Conservation (phyloP, 1,140 invertebrate species). For the Nephila pilipes region DNA sequence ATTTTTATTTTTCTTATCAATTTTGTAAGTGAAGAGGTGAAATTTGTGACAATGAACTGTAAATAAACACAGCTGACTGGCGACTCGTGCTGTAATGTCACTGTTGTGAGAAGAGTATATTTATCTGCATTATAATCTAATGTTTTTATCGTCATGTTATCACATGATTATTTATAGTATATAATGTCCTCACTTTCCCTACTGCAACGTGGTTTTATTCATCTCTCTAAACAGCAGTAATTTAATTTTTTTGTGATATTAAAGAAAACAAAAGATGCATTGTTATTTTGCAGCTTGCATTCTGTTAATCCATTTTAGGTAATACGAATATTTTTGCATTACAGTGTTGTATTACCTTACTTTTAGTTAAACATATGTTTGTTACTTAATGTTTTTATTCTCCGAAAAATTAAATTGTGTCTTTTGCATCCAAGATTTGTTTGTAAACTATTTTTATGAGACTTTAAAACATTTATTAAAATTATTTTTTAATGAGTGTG, state of each 20-base stretch:
- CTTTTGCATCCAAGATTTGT: too few species aligned
- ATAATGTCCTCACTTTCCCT: not conserved
- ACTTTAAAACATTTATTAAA: too few species aligned
- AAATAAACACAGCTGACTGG: conserved; percentile 19
- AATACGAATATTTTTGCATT: not conserved
- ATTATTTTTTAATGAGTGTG: too few species aligned
- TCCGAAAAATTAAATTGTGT: too few species aligned
- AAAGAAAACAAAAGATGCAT: not conserved
- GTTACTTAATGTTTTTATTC: not conserved
- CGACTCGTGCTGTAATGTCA: not conserved
- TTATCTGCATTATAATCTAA: not conserved
- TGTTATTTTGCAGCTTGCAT: not conserved
- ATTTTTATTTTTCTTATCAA: too few species aligned
- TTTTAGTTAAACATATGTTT: not conserved
- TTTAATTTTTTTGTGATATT: not conserved
- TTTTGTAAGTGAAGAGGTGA: not conserved
- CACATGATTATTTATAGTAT: not conserved
- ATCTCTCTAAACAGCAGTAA: not conserved
- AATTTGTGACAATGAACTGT: not conserved
- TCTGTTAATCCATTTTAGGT: not conserved
- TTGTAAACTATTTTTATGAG: too few species aligned
- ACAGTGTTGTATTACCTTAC: not conserved
- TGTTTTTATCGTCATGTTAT: not conserved
- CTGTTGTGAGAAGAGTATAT: not conserved
- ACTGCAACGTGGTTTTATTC: not conserved